Base-by-base conservation (phyloP, 2,113 vertebrate genomes). In the Myiozetetes cayanensis region DNA sequence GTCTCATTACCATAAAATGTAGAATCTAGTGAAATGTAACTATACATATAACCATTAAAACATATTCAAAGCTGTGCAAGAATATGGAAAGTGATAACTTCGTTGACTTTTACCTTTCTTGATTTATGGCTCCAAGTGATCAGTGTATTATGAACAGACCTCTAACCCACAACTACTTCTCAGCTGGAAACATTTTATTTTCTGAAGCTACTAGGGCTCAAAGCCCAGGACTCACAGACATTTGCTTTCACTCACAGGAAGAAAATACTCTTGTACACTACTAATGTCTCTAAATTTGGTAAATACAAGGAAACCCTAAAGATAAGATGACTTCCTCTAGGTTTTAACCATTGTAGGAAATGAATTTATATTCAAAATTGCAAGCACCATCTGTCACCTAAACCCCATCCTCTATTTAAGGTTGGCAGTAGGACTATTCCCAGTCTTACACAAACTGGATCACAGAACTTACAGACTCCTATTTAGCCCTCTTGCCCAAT, bases 11-110 rank as follows among this genome's bases (percentile, higher is more conserved):
- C 44, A 14, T 8, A 52, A 95, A 86, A 83, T 17, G n/a, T 8
- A 66, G 39, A 84, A 81, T 52, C n/a, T 20, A 77, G 20, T 28
- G 46, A 81, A 92, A 89, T 21, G 22, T 37, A 75, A 43, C 35
- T 52, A 20, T 44, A 63, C 28, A 39, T 86, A 81, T 77, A 78
- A 19, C 77, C 56, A 90, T 80, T 88, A 86, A 66, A 92, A 73
- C 2, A 3, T 49, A 80, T 63, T 76, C 59, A 77, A 73, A 88
- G 30, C 7, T 2, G 22, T 8, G 19, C 14, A 61, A 63, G 44
- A 67, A 67, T 31, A 90, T 23, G 31, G 33, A 50, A 89, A 90
- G 39, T 2, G 3, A 70, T 33, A 90, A 88, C 50, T 81, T 80
- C 33, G 59, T 21, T 77, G 85, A 93, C 72, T 86, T 88, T 20